Evolutionary conservation across 1,140 invertebrate species (phyloP).

Genomic region (Daktulosphaira vitifoliae): DNA sequence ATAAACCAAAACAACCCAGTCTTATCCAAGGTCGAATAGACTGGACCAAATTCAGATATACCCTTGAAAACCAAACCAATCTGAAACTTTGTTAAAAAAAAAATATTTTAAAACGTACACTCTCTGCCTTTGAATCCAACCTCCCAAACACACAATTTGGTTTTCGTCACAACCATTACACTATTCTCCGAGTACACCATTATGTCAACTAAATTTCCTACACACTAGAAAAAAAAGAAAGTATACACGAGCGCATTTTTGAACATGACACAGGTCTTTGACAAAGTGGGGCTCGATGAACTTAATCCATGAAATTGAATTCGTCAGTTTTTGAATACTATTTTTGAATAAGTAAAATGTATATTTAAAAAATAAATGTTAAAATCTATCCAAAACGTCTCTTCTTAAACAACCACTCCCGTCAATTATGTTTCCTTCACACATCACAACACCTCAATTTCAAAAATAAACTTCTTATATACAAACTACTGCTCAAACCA

Average conservation of each 20-base stretch:
- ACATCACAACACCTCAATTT: too few species aligned
- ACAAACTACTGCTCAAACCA: too few species aligned
- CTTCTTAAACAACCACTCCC: too few species aligned
- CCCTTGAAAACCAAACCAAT: too few species aligned
- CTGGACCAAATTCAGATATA: neutral
- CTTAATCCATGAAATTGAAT: too few species aligned
- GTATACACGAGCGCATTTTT: neutral
- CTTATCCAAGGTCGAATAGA: neutral
- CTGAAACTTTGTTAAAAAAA: neutral
- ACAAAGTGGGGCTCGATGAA: neutral
- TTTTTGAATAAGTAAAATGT: too few species aligned
- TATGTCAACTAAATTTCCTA: neutral
- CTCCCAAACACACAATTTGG: neutral
- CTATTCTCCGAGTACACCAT: neutral
- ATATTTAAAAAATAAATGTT: too few species aligned
- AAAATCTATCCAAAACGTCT: too few species aligned
- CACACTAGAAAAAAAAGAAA: neutral
- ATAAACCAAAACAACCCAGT: neutral
- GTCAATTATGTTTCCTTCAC: too few species aligned
- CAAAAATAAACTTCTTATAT: too few species aligned
- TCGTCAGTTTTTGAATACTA: too few species aligned
- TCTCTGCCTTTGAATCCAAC: neutral
- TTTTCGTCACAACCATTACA: neutral
- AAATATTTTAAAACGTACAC: neutral
- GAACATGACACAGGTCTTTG: neutral